phyloP scores from a whole-genome alignment of 2,113 vertebrate genomes.

The Camelus dromedarius region DNA sequence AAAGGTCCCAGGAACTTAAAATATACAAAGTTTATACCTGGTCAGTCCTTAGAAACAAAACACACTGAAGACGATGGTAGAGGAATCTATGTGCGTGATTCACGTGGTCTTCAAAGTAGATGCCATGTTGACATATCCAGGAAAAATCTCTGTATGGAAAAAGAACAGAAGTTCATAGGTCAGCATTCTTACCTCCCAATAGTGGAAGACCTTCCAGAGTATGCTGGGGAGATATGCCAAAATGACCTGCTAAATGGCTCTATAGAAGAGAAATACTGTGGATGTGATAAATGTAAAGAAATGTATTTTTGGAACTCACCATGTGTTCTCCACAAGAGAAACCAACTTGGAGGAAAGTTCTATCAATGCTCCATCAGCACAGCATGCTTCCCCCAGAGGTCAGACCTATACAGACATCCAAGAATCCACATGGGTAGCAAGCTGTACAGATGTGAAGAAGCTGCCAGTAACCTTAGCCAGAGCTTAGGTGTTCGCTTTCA shows the following conservation, averaged over 20 bases:
- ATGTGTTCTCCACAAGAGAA: conserved; percentile 43
- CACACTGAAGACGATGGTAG: neutral
- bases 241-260: conserved; percentile 38
- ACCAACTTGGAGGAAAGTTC: conserved; percentile 44
- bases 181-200: conserved; percentile 13
- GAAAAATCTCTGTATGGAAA: conserved; percentile 4
- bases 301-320: conserved; percentile 55
- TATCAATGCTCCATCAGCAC: conserved; percentile 8
- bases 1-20: conserved; percentile 43
- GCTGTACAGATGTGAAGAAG: conserved; percentile 82
- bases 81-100: conserved; percentile 17
- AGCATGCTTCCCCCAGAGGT: conserved; percentile 68
- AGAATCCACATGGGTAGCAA: conserved; percentile 86
- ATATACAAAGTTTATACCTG: conserved; percentile 32
- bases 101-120: conserved; percentile 29
- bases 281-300: conserved; percentile 56
- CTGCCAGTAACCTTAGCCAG: conserved; percentile 68
- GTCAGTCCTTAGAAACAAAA: conserved; percentile 58
- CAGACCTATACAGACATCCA: conserved; percentile 73
- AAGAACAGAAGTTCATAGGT: conserved; percentile 20
- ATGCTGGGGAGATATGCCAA: neutral
- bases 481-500: conserved; percentile 65
- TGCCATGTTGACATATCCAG: neutral
- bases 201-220: conserved; percentile 2
- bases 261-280: neutral